Evolutionary conservation across 2,797 vertebrate species (phyloP), one percentile per base, ranked within the genome.

Genomic region (Rhinoraja longicauda): DNA sequence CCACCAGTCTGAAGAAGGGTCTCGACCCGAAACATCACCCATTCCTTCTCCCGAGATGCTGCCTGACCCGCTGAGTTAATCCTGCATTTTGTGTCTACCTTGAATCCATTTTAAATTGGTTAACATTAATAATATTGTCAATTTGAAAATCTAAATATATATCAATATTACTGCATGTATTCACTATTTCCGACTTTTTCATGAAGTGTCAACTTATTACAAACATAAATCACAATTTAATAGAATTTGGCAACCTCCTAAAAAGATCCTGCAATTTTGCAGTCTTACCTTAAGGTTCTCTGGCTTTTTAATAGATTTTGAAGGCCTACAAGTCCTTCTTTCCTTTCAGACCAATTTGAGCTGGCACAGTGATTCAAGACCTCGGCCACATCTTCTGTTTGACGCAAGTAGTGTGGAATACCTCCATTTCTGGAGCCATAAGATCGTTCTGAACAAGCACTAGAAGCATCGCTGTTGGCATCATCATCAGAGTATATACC

Each of bases 301-400:
- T 98, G 98, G 95, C 97, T 98, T 95, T 97, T 98, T 78, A 99
- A 95, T 73, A 98, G 96, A 94, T 98, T 98, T 96, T 98, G 98
- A 93, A 99, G 96, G 2, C 98, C 98, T 93, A 98, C 96, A 75
- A 99, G 97, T 0, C 98, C 98, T 94, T 99, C 98, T 93, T 99
- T 99, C 94, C 98, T 97, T 94, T 99, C 99, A 0, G 98, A 98
- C 98, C 99, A 99, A 96, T 99, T 99, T 95, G 98, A 98, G 96
- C 98, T 99, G 94, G 99, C 99, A 17, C 98, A 99, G 96, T 99
- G 99, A 96, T 99, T 99, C 78, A 99, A 97, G 93, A 99, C 98
- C 95, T 99, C 99, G 0, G 98, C 99, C 94, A 99, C 99, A 0
- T 99, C 99, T 93, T 99, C 99, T 0, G 98, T 99, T 95, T 99